phyloP scores from a whole-genome alignment of 2,797 vertebrate genomes.

The Malurus splendens region DNA sequence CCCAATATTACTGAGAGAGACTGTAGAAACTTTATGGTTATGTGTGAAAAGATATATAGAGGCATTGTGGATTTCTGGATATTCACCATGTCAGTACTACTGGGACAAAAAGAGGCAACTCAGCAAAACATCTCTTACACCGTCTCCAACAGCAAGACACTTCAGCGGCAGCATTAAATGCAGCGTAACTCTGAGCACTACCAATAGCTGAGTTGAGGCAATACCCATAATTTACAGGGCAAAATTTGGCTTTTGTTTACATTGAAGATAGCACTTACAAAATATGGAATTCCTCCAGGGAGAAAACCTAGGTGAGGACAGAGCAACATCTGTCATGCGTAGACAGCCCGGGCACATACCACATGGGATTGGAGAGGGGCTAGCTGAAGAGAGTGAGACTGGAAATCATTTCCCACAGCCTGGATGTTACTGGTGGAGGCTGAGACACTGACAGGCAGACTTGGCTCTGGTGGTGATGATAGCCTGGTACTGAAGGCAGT shows the following conservation, averaged over 20 bases:
- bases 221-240: background rate
- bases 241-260: background rate
- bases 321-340: fast-evolving
- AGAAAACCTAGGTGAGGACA: background rate
- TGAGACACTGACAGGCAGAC: background rate
- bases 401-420: background rate
- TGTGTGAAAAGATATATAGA: background rate
- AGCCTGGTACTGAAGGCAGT: background rate
- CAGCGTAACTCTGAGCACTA: background rate
- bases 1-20: background rate
- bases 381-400: background rate
- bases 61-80: background rate
- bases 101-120: background rate
- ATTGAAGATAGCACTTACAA: background rate
- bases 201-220: background rate
- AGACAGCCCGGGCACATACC: background rate
- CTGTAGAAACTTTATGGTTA: background rate
- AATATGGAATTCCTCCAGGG: background rate
- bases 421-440: background rate
- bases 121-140: background rate
- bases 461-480: background rate
- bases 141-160: background rate
- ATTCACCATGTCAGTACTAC: background rate
- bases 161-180: background rate
- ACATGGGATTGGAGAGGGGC: fast-evolving